phyloP scores from a whole-genome alignment of 2,113 vertebrate species.

The Daphoenositta chrysoptera region DNA sequence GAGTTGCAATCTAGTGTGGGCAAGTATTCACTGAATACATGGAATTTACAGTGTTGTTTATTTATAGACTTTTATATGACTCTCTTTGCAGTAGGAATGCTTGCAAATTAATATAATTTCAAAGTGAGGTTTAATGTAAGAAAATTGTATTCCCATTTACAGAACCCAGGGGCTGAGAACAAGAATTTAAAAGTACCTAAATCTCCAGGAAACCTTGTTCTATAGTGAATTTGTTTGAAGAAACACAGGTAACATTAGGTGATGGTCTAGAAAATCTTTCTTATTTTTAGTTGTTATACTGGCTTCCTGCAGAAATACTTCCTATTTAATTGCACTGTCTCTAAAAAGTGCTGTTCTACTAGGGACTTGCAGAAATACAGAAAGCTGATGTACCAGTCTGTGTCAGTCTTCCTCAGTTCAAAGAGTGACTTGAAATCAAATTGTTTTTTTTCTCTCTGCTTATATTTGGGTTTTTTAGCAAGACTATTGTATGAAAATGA shows the following conservation, averaged over 20 bases:
- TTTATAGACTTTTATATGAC: slow-evolving; percentile 17
- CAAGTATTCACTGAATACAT: slow-evolving; percentile 36
- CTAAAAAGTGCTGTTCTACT: neutral
- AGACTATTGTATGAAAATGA: neutral
- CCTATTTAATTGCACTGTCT: neutral
- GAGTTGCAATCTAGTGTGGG: slow-evolving; percentile 18
- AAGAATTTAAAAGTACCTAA: neutral
- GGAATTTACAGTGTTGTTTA: slow-evolving; percentile 8
- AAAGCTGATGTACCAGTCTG: neutral
- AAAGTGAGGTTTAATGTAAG: neutral
- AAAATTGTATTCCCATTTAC: neutral
- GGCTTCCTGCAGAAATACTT: neutral
- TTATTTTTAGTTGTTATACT: neutral
- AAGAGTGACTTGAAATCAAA: neutral
- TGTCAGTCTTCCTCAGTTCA: neutral
- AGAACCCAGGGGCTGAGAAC: neutral
- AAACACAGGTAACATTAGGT: neutral
- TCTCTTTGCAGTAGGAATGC: neutral
- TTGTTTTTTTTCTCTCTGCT: neutral
- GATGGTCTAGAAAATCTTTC: neutral
- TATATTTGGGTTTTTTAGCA: neutral
- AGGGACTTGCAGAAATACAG: neutral
- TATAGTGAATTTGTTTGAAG: neutral
- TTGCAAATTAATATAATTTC: slow-evolving; percentile 7
- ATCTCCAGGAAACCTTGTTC: neutral